These are phyloP conservation scores for Coranthus polyacanthus DNA, from an alignment of 2,797 vertebrate genomes.

Conservation along the genomic window DNA sequence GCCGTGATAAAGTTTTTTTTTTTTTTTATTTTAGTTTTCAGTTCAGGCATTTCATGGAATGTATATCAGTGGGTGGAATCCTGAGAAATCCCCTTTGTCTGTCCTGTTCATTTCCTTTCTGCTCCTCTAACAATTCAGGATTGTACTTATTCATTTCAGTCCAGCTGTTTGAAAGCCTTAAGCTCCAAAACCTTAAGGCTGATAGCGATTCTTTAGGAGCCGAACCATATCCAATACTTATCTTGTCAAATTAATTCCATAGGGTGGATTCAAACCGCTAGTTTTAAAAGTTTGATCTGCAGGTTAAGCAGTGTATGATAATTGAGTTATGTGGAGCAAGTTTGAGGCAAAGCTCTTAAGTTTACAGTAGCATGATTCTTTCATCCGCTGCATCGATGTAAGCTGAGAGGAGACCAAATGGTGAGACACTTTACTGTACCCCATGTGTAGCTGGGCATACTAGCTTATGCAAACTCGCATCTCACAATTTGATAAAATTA, in stretches of 20 bases:
- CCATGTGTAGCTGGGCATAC: slow-evolving; percentile 25
- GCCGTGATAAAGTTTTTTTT: background rate
- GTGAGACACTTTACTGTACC: slow-evolving; percentile 30
- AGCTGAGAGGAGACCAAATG: slow-evolving; percentile 43
- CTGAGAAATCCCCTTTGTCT: background rate
- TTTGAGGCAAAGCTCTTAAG: background rate
- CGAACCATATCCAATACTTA: slow-evolving; percentile 20
- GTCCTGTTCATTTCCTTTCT: background rate
- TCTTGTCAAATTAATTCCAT: slow-evolving; percentile 24
- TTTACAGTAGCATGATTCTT: slow-evolving; percentile 3
- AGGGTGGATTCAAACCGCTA: slow-evolving; percentile 14
- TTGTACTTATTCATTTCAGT: background rate
- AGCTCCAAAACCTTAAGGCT: background rate
- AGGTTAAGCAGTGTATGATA: slow-evolving; percentile 8
- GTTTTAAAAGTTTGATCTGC: slow-evolving; percentile 15
- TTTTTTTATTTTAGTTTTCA: background rate
- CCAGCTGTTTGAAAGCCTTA: slow-evolving; percentile 16
- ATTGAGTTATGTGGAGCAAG: background rate
- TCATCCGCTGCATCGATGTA: slow-evolving; percentile 4
- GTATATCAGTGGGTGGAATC: background rate
- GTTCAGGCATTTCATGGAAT: background rate
- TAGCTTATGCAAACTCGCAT: slow-evolving; percentile 13
- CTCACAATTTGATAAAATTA: slow-evolving; percentile 36
- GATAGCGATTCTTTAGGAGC: slow-evolving; percentile 3
- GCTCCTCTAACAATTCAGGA: background rate